Conservation (phyloP, 2,113 vertebrate species). For the Setophaga petechia region DNA sequence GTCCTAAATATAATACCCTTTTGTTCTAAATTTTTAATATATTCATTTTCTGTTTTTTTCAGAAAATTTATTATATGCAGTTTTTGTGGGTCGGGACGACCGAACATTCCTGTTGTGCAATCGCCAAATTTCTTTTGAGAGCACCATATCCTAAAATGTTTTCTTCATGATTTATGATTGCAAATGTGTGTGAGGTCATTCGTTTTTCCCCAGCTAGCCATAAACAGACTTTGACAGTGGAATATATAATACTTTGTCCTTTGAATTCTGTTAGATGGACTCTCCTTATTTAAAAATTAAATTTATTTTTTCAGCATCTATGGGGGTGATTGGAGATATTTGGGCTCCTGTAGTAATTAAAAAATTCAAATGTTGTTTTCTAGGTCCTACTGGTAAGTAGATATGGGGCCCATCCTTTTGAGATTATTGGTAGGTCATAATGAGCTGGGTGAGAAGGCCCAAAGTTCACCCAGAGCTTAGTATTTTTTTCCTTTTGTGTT, state of each 20-base stretch:
- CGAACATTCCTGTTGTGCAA: not conserved
- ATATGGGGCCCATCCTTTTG: not conserved
- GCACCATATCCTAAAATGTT: not conserved
- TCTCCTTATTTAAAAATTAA: not conserved
- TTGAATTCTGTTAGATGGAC: not conserved
- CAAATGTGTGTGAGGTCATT: not conserved
- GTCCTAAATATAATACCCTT: not conserved
- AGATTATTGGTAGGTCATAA: not conserved
- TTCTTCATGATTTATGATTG: not conserved
- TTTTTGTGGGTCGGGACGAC: not conserved
- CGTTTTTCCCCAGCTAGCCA: not conserved
- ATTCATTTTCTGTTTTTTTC: not conserved
- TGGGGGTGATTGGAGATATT: not conserved
- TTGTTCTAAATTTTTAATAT: not conserved
- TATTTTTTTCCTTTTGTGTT: not conserved
- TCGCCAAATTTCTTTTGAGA: not conserved
- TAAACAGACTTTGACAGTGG: not conserved
- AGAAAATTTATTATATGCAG: not conserved
- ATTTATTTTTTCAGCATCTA: not conserved
- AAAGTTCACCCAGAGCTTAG: not conserved
- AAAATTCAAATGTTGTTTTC: not conserved
- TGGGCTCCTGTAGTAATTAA: not conserved
- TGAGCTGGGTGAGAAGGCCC: not conserved
- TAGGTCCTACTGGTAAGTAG: not conserved
- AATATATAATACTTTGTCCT: not conserved